These are phyloP conservation scores for Heliopora coerulea DNA, from an alignment of 92 coral and sea anemone species.

Conservation along the genomic window DNA sequence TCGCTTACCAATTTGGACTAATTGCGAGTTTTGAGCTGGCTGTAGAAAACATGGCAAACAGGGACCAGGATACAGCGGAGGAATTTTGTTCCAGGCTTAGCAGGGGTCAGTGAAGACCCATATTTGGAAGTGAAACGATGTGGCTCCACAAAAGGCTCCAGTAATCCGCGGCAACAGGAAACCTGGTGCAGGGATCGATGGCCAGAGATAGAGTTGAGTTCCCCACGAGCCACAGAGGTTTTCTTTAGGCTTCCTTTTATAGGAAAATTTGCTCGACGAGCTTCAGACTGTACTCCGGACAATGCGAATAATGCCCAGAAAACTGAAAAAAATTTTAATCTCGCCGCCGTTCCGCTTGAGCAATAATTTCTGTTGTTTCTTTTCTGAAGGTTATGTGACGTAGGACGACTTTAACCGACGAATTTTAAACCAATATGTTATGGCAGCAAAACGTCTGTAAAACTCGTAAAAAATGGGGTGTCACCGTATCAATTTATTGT, in stretches of 20 bases:
- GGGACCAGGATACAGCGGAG: neutral
- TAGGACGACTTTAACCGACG: too few relatives aligned
- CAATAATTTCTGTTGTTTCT: neutral
- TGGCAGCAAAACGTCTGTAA: too few relatives aligned
- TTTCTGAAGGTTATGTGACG: too few relatives aligned
- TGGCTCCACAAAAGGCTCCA: neutral
- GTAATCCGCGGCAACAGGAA: conserved; percentile 8
- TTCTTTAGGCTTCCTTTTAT: conserved; percentile 24
- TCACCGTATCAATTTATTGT: too few relatives aligned
- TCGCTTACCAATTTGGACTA: neutral
- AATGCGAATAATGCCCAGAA: neutral
- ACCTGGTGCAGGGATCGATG: neutral
- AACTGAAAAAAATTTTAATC: neutral
- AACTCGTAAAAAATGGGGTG: too few relatives aligned
- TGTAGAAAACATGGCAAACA: neutral
- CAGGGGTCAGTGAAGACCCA: conserved; percentile 26
- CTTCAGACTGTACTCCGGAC: neutral
- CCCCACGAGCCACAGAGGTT: neutral
- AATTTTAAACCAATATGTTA: too few relatives aligned
- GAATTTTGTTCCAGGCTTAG: neutral
- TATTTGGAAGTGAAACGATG: neutral
- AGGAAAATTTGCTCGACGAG: neutral
- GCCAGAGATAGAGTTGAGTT: conserved; percentile 14
- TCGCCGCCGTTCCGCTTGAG: conserved; percentile 11
- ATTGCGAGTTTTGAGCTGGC: neutral